A percentile compares a stretch with the other conserved stretches of the same genome.
Conservation (phyloP, 1,140 invertebrate genomes). For the Tenebrio molitor region DNA sequence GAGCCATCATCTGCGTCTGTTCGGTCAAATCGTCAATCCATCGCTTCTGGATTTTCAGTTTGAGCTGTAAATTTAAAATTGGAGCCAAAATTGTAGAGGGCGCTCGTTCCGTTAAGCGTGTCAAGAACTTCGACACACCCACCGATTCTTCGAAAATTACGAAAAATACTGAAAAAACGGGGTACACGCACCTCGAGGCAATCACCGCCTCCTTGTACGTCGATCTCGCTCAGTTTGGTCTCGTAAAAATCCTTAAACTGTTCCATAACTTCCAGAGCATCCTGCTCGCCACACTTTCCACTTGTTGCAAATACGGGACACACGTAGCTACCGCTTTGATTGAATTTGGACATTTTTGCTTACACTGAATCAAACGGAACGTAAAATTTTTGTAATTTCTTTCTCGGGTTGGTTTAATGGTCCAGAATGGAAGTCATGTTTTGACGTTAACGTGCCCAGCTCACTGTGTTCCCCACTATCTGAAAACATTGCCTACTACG, state of each 20-base stretch:
- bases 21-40: slow-evolving; percentile 72
- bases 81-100: background rate
- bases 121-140: slow-evolving; percentile 20
- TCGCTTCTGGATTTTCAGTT: slow-evolving; percentile 69
- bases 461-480: slow-evolving; percentile 18
- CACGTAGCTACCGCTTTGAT: background rate
- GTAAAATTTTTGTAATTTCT: slow-evolving; percentile 39
- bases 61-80: slow-evolving; percentile 52
- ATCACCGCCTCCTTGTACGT: slow-evolving; percentile 52
- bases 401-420: slow-evolving; percentile 13
- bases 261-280: slow-evolving; percentile 56
- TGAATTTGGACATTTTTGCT: slow-evolving; percentile 10
- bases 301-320: slow-evolving; percentile 11
- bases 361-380: background rate
- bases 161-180: slow-evolving; percentile 4
- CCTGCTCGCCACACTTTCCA: slow-evolving; percentile 52
- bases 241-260: slow-evolving; percentile 57
- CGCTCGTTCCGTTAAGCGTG: background rate
- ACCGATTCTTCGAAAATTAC: background rate
- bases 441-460: slow-evolving; percentile 23
- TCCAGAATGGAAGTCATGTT: slow-evolving; percentile 26
- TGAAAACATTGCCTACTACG: background rate
- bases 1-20: slow-evolving; percentile 72
- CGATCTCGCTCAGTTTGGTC: slow-evolving; percentile 56
- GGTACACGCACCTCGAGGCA: slow-evolving; percentile 51